A percentile compares a stretch with the other conserved stretches of the same genome.
Evolutionary conservation across 2,888 invertebrate genomes (phyloP).

Genomic region (Synanthedon myopaeformis): DNA sequence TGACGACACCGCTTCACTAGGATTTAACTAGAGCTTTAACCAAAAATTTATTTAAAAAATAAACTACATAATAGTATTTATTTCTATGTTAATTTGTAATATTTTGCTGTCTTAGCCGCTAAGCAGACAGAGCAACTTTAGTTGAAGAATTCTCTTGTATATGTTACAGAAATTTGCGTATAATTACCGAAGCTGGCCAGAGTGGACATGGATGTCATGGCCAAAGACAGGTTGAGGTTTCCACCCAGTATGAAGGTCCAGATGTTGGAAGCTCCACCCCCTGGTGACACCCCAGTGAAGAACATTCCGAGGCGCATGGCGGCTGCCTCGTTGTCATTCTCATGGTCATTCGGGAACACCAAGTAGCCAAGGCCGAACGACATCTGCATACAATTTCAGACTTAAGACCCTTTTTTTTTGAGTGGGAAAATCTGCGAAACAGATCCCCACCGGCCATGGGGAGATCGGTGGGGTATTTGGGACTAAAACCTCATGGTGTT

Average conservation of each 20-base stretch:
- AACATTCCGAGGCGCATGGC: constrained; percentile 86
- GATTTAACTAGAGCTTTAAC: too few relatives aligned
- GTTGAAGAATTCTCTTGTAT: background rate
- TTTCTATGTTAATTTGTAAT: too few relatives aligned
- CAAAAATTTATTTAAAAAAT: too few relatives aligned
- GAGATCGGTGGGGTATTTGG: too few relatives aligned
- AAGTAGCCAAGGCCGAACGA: constrained; percentile 79
- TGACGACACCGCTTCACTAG: too few relatives aligned
- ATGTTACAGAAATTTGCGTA: background rate
- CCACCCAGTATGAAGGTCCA: constrained; percentile 94
- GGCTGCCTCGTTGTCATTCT: constrained; percentile 44
- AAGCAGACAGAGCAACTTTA: too few relatives aligned
- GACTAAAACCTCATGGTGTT: too few relatives aligned
- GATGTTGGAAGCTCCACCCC: constrained; percentile 97
- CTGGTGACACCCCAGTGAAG: constrained; percentile 90
- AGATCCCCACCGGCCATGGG: too few relatives aligned
- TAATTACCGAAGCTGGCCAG: constrained; percentile 83
- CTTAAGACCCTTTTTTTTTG: too few relatives aligned
- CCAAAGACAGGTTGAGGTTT: constrained; percentile 91
- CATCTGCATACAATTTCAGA: constrained; percentile 50
- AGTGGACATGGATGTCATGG: constrained; percentile 95
- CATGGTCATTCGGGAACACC: constrained; percentile 73
- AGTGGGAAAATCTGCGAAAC: too few relatives aligned
- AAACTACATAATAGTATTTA: too few relatives aligned
- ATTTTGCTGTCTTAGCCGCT: too few relatives aligned